Percentiles rank a stretch among this genome's conserved stretches.
Conservation (phyloP, 2,113 vertebrate species). For the Bubo bubo region DNA sequence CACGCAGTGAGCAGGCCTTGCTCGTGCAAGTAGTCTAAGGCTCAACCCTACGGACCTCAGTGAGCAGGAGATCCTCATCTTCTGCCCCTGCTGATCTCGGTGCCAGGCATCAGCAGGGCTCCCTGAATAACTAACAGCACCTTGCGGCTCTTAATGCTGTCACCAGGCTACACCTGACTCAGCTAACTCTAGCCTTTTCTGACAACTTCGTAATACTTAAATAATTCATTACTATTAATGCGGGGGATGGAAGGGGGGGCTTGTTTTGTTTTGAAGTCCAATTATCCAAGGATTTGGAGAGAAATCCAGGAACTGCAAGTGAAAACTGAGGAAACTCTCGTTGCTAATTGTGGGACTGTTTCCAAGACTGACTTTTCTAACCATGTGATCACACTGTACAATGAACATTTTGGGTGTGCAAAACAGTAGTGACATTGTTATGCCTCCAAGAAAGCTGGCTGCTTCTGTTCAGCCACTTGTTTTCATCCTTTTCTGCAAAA, state of each 20-base stretch:
- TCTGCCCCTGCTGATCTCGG: neutral
- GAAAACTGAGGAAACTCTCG: neutral
- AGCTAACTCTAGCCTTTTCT: neutral
- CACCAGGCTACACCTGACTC: neutral
- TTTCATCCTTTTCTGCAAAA: neutral
- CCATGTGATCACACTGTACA: neutral
- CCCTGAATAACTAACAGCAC: neutral
- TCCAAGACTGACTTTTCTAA: neutral
- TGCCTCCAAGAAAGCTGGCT: neutral
- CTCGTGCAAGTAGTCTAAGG: neutral
- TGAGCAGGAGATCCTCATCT: neutral
- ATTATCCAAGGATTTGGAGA: neutral
- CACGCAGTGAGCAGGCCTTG: neutral
- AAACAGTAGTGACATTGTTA: neutral
- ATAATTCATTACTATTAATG: neutral
- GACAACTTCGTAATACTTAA: neutral
- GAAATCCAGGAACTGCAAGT: neutral
- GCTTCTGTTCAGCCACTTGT: neutral
- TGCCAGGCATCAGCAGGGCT: neutral
- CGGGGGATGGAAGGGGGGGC: too few species aligned
- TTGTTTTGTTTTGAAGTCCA: neutral
- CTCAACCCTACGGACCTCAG: neutral
- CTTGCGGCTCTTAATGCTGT: neutral
- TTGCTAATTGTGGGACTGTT: neutral
- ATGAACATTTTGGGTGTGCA: neutral